Conservation (phyloP, 2,888 invertebrate species). For the Eilema griseolum region DNA sequence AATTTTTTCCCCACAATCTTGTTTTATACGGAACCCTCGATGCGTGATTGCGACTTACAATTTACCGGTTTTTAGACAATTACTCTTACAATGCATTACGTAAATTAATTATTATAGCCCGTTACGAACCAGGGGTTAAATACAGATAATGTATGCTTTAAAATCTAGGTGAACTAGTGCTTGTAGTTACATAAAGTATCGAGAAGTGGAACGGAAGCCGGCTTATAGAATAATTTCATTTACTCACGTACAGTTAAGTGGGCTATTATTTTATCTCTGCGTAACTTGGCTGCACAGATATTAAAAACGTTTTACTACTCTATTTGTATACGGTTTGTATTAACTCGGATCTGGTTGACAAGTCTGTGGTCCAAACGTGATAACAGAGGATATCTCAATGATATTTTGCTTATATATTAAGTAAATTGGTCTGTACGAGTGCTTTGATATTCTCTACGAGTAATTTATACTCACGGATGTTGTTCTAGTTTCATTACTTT, state of each 20-base stretch:
- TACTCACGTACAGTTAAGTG: conserved; percentile 43
- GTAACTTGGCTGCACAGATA: conserved; percentile 32
- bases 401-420: not conserved
- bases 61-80: not conserved
- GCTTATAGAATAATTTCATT: conserved; percentile 50
- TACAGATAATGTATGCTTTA: not conserved
- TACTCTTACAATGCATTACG: not conserved
- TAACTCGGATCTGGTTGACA: conserved; percentile 24
- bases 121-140: not conserved
- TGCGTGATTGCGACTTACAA: not conserved
- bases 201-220: conserved; percentile 39
- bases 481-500: conserved; percentile 21
- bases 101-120: not conserved
- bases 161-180: conserved; percentile 5
- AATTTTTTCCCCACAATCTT: not conserved
- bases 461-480: not conserved
- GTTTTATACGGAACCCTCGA: not conserved
- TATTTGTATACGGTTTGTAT: conserved; percentile 36
- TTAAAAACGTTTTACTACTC: conserved; percentile 37
- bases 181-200: conserved; percentile 28
- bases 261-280: conserved; percentile 49
- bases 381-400: not conserved
- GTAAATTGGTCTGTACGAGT: not conserved
- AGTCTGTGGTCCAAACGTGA: conserved; percentile 14
- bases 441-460: conserved; percentile 21